Conservation (phyloP, 2,888 invertebrate species). For the Hypomecis atomaria region DNA sequence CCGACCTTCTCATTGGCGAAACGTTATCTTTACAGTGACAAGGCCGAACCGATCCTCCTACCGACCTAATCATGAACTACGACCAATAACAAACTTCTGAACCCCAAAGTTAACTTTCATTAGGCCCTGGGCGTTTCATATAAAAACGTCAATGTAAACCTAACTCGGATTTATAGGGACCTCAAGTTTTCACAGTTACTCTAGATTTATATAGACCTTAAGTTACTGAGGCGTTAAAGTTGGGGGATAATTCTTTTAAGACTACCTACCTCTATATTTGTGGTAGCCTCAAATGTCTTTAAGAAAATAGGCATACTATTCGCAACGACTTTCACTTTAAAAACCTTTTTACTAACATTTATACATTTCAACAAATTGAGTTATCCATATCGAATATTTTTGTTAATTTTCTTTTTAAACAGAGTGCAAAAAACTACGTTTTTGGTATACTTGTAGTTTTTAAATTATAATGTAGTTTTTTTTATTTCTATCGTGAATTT, state of each 20-base stretch:
- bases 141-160: conserved; percentile 61
- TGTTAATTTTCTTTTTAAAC: no score
- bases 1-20: conserved; percentile 54
- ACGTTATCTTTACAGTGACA: conserved; percentile 63
- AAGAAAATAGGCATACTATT: no score
- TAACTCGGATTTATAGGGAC: conserved; percentile 55
- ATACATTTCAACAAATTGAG: no score
- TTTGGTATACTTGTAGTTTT: no score
- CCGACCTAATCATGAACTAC: conserved; percentile 60
- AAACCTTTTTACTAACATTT: no score
- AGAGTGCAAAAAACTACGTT: no score
- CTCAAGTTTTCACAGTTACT: conserved; percentile 39
- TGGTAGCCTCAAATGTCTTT: neutral
- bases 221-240: conserved; percentile 11
- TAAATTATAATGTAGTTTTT: no score
- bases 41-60: conserved; percentile 44
- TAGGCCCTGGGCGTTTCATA: conserved; percentile 50
- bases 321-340: no score
- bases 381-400: no score
- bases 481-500: no score
- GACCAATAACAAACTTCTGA: conserved; percentile 57
- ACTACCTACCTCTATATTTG: conserved; percentile 3
- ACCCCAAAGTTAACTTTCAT: conserved; percentile 56
- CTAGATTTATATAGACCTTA: conserved; percentile 38
- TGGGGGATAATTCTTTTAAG: conserved; percentile 10